phyloP scores from a whole-genome alignment of 2,888 invertebrate species.

The Stegophylla sp. region DNA sequence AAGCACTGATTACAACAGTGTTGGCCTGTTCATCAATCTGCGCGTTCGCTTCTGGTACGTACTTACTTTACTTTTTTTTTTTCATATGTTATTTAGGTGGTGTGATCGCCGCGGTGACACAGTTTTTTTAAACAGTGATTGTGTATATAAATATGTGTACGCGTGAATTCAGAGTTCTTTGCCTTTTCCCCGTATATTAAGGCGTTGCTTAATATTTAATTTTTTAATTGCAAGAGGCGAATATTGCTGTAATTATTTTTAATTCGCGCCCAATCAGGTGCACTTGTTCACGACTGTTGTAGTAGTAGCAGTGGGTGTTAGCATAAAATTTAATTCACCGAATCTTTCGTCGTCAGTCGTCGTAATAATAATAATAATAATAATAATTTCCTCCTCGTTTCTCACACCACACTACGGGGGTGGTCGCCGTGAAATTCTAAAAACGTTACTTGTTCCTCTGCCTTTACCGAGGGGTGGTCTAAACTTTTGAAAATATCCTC shows the following conservation, averaged over 20 bases:
- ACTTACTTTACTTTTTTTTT: not conserved
- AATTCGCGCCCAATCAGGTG: conserved; percentile 41
- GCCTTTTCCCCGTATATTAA: not conserved
- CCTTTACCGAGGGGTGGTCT: not conserved
- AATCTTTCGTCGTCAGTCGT: conserved; percentile 1
- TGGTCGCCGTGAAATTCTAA: conserved; percentile 23
- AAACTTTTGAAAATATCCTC: conserved; percentile 46
- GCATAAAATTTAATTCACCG: conserved; percentile 33
- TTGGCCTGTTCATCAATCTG: conserved; percentile 55
- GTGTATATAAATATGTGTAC: not conserved
- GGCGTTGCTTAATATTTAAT: conserved; percentile 20
- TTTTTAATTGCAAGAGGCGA: conserved; percentile 15
- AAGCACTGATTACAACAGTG: conserved; percentile 50
- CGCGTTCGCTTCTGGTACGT: conserved; percentile 57
- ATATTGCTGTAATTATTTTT: conserved; percentile 44
- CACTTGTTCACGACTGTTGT: conserved; percentile 41
- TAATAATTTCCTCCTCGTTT: conserved; percentile 19
- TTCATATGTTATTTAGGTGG: not conserved
- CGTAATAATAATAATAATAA: too few relatives aligned
- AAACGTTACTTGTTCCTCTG: conserved; percentile 32
- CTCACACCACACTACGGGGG: not conserved
- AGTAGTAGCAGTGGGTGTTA: not conserved
- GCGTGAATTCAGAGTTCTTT: not conserved
- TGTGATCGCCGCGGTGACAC: not conserved
- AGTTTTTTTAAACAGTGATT: conserved; percentile 41